Conservation (phyloP, 2,113 vertebrate species). For the Todiramphus saurophagus region DNA sequence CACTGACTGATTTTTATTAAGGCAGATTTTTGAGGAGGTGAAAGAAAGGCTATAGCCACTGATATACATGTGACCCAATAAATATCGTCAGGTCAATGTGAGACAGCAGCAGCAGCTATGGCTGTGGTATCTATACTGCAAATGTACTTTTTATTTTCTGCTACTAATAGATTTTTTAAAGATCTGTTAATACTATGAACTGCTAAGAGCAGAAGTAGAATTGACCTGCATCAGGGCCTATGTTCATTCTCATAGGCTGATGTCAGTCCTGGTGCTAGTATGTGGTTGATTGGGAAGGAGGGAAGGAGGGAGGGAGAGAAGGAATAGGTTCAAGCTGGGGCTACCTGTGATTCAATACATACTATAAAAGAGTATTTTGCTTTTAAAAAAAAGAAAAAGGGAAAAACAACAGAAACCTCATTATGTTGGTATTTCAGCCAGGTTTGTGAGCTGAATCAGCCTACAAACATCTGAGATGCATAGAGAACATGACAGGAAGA, state of each 20-base stretch:
- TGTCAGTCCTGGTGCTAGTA: not conserved
- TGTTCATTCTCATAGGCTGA: not conserved
- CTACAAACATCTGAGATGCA: not conserved
- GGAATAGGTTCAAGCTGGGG: not conserved
- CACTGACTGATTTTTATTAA: not conserved
- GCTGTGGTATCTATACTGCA: not conserved
- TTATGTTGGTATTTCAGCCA: not conserved
- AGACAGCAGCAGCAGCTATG: not conserved
- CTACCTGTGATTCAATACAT: not conserved
- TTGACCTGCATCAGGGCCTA: not conserved
- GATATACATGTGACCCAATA: not conserved
- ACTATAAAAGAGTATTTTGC: not conserved
- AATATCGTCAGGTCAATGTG: not conserved
- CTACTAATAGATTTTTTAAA: not conserved
- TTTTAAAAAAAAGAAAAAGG: not conserved
- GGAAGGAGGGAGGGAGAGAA: not conserved
- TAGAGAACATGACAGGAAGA: not conserved
- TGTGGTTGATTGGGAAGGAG: not conserved
- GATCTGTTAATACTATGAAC: fast-evolving
- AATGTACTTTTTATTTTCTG: not conserved
- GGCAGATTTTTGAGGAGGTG: not conserved
- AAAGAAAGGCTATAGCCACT: not conserved
- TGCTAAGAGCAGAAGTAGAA: not conserved
- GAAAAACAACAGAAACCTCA: not conserved
- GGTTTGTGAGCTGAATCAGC: not conserved